Conservation (phyloP, 1,140 invertebrate species). For the Nautilus pompilius region DNA sequence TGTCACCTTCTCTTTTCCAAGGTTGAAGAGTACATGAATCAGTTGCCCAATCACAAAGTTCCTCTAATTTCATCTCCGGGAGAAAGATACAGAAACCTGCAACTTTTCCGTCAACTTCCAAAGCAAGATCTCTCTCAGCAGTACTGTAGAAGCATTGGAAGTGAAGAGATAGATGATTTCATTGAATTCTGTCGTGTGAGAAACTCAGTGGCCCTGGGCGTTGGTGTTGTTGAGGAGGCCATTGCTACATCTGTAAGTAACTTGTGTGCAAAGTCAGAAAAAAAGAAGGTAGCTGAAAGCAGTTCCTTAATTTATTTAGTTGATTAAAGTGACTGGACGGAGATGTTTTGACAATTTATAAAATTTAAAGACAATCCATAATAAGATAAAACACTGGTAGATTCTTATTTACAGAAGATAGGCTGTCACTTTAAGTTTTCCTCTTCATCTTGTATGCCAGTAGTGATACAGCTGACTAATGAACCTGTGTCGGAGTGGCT, state of each 20-base stretch:
- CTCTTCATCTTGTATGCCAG: too few relatives aligned
- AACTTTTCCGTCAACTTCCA: conserved; percentile 85
- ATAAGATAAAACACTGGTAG: too few relatives aligned
- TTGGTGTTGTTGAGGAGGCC: conserved; percentile 69
- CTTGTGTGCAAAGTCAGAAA: too few relatives aligned
- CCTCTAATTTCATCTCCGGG: conserved; percentile 93
- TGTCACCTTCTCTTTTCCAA: conserved; percentile 64
- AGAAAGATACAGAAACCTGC: conserved; percentile 85
- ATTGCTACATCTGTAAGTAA: conserved; percentile 18
- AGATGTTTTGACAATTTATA: too few relatives aligned
- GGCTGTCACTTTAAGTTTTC: too few relatives aligned
- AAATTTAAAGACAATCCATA: too few relatives aligned
- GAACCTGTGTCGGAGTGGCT: too few relatives aligned
- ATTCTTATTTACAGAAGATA: too few relatives aligned
- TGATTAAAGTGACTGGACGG: neutral
- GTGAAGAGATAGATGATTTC: conserved; percentile 84
- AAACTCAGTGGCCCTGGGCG: conserved; percentile 90
- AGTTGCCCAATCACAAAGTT: conserved; percentile 93
- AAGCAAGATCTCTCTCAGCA: conserved; percentile 88
- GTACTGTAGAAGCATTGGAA: conserved; percentile 86
- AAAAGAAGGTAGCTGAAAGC: neutral
- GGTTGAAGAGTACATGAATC: conserved; percentile 95
- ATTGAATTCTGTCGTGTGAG: conserved; percentile 85
- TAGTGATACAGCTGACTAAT: too few relatives aligned
- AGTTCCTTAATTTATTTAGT: neutral